Evolutionary conservation across 2,888 invertebrate species (phyloP), one percentile per base, ranked within the genome.

Genomic region (Cheilosia soror): DNA sequence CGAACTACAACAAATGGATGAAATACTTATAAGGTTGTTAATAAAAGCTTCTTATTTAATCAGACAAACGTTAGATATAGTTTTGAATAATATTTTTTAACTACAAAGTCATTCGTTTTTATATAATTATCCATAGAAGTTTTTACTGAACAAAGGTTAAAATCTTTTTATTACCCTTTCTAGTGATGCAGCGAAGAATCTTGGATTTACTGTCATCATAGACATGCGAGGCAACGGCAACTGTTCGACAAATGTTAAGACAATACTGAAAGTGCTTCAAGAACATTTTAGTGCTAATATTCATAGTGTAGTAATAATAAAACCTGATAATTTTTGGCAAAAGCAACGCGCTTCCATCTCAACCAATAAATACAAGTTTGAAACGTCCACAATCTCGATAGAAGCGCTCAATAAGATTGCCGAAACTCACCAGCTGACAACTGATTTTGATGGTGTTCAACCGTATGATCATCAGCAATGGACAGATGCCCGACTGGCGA

Each of bases 261-360:
- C 98, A 87, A 98, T 99, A 91, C 94, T 99, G 89, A 99, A 99
- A 94, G 97, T 98, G 90, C 94, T 98, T 88, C 97, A 99, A 94
- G 99, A 99, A 93, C 97, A 98, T 93, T 99, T 98, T 93, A 96
- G 98, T 89, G 96, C 97, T 89, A 95, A 95, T 88, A 97, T 99
- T 91, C 97, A 98, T 93, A 96, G 96, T 92, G 98, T 98, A 89
- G 97, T 97, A 91, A 98, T 99, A 92, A 98, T 99, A 89, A 99
- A 99, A 93, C 98, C 99, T 88, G 99, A 99, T 91, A 99, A 98
- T 92, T 99, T 99, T 94, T 99, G 99, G 99, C 99, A 99, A 93
- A 99, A 99, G 93, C 99, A 99, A 93, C 96, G 98, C 91, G 98
- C 98, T 89, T 98, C 98, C 88, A 95, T 99, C 91, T 98, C 98